Evolutionary conservation across 1,140 invertebrate genomes (phyloP).

Genomic region (Drosophila athabasca): DNA sequence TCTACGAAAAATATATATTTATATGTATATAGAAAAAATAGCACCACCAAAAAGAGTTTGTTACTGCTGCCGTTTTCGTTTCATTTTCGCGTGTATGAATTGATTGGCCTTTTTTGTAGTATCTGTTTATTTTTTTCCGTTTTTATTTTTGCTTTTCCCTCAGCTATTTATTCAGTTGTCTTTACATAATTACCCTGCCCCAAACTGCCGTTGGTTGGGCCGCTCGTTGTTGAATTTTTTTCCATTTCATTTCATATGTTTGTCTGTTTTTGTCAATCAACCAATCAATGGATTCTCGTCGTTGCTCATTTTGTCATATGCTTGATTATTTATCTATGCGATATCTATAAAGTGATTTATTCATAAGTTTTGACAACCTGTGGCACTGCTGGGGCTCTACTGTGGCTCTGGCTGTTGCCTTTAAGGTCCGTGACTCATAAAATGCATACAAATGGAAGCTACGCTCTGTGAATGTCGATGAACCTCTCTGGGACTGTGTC

Average conservation of each 20-base stretch:
- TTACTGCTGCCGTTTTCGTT: conserved; percentile 61
- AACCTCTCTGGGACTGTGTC: conserved; percentile 27
- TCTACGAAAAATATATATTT: conserved; percentile 8
- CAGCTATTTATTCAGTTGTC: conserved; percentile 52
- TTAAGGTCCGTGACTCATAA: conserved; percentile 55
- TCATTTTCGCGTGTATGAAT: conserved; percentile 68
- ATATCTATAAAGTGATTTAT: conserved; percentile 39
- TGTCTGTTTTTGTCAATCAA: conserved; percentile 30
- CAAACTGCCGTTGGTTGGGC: neutral
- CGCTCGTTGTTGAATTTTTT: neutral
- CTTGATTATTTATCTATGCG: conserved; percentile 39
- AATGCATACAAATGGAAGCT: conserved; percentile 37
- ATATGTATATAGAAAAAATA: conserved; percentile 29
- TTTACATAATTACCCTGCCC: conserved; percentile 62
- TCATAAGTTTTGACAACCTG: neutral
- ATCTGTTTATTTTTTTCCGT: conserved; percentile 19
- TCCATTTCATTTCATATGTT: conserved; percentile 15
- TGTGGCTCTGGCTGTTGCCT: neutral
- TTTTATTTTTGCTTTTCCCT: conserved; percentile 43
- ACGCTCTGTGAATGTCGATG: conserved; percentile 68
- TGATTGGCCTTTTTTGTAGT: conserved; percentile 55
- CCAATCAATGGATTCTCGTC: conserved; percentile 48
- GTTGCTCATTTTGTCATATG: conserved; percentile 57
- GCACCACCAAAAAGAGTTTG: conserved; percentile 51
- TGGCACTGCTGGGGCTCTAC: neutral